Evolutionary conservation across 2,888 invertebrate genomes (phyloP).

Genomic region (Glaucopsyche alexis): DNA sequence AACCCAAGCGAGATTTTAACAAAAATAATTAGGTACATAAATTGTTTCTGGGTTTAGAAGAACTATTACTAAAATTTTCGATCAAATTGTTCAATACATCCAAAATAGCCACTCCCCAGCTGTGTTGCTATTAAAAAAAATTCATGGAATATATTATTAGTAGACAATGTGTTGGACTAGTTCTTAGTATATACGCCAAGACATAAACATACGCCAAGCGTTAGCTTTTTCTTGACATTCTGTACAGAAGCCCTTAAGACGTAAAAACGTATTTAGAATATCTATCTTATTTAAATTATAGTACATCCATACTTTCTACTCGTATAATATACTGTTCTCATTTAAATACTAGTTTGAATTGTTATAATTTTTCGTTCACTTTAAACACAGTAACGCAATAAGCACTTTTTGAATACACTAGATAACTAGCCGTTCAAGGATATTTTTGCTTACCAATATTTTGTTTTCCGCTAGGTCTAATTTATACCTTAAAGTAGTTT

Average conservation of each 20-base stretch:
- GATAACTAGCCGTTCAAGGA: too few relatives aligned
- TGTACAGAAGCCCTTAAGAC: background rate
- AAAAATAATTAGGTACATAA: background rate
- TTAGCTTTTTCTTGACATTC: background rate
- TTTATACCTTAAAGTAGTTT: too few relatives aligned
- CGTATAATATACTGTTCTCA: too few relatives aligned
- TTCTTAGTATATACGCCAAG: too few relatives aligned
- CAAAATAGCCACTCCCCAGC: background rate
- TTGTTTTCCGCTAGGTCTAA: too few relatives aligned
- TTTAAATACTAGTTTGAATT: too few relatives aligned
- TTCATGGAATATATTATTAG: background rate
- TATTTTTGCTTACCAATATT: too few relatives aligned
- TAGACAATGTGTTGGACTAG: too few relatives aligned
- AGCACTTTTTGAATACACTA: too few relatives aligned
- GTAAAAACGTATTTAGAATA: background rate
- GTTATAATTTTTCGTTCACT: background rate
- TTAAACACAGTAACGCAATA: background rate
- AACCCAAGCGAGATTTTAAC: background rate
- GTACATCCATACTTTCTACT: background rate
- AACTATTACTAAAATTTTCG: background rate
- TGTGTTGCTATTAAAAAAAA: background rate
- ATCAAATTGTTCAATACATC: background rate
- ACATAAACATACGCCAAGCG: too few relatives aligned
- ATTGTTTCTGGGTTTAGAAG: background rate
- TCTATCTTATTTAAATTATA: conserved; percentile 1